A percentile compares a stretch with the other conserved stretches of the same genome.
phyloP scores from a whole-genome alignment of 2,797 vertebrate genomes.

The Schizothorax lantsangensis region DNA sequence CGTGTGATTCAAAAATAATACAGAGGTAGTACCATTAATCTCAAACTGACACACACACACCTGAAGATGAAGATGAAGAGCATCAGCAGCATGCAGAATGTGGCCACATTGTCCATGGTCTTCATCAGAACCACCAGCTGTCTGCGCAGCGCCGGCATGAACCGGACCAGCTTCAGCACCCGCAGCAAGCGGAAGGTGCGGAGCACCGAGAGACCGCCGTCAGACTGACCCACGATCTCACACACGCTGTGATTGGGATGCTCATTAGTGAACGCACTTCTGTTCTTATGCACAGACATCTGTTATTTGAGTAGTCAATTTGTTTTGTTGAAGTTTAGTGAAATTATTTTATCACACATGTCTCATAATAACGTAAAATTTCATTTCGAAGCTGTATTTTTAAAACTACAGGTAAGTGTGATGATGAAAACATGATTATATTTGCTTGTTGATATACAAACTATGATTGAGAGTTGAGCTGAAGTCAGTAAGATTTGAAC shows the following conservation, averaged over 20 bases:
- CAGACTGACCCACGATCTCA: slow-evolving; percentile 93
- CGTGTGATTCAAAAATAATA: neutral
- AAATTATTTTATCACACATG: neutral
- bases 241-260: slow-evolving; percentile 80
- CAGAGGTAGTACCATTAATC: neutral
- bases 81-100: slow-evolving; percentile 99
- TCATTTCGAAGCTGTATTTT: neutral
- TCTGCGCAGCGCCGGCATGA: slow-evolving; percentile 94
- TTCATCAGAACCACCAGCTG: slow-evolving; percentile 98
- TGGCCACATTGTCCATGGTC: slow-evolving; percentile 99
- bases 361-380: neutral
- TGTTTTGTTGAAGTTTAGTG: neutral
- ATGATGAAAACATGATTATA: neutral
- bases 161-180: slow-evolving; percentile 94
- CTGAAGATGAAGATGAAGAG: slow-evolving; percentile 98
- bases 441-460: neutral
- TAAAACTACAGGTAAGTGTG: no score
- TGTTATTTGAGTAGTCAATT: neutral
- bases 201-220: slow-evolving; percentile 91
- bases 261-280: neutral
- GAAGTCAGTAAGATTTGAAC: neutral
- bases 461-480: neutral
- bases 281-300: neutral
- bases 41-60: slow-evolving; percentile 70
- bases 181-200: slow-evolving; percentile 93